These are phyloP conservation scores for Microcaecilia unicolor DNA, from an alignment of 2,797 vertebrate species.

Conservation along the genomic window DNA sequence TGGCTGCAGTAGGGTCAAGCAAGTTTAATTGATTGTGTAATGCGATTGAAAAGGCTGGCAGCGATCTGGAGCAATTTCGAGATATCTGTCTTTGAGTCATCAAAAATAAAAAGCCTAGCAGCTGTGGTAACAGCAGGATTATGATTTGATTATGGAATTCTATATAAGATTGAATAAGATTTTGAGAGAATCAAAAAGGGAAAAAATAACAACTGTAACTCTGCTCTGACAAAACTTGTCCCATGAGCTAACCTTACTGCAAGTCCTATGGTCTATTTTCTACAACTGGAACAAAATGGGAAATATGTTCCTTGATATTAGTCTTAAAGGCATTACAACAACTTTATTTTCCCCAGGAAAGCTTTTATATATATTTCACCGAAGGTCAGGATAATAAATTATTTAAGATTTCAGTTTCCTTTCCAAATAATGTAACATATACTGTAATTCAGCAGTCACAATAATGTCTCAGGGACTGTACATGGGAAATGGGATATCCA, in stretches of 20 bases:
- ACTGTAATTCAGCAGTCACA: too few relatives aligned
- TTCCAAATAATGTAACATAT: too few relatives aligned
- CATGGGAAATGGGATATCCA: too few relatives aligned
- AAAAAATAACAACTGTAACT: too few relatives aligned
- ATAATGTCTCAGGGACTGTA: too few relatives aligned
- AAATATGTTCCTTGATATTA: too few relatives aligned
- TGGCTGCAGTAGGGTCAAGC: slow-evolving; percentile 24
- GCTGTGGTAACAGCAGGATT: slow-evolving; percentile 27
- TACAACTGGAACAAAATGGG: too few relatives aligned
- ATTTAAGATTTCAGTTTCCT: too few relatives aligned
- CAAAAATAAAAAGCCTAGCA: slow-evolving; percentile 34
- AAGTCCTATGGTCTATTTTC: not conserved
- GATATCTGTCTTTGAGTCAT: slow-evolving; percentile 40
- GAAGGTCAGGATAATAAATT: too few relatives aligned
- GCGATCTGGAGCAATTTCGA: slow-evolving; percentile 32
- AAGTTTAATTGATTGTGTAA: slow-evolving; percentile 42
- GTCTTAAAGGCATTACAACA: too few relatives aligned
- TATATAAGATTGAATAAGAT: slow-evolving; percentile 14
- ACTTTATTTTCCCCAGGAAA: too few relatives aligned
- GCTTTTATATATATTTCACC: too few relatives aligned
- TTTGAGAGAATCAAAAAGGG: slow-evolving; percentile 16
- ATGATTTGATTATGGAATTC: slow-evolving; percentile 25
- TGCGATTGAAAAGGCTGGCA: slow-evolving; percentile 31
- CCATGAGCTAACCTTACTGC: not conserved
- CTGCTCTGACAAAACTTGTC: not conserved